Conservation (phyloP, 2,888 invertebrate genomes). For the Conistra vaccinii region DNA sequence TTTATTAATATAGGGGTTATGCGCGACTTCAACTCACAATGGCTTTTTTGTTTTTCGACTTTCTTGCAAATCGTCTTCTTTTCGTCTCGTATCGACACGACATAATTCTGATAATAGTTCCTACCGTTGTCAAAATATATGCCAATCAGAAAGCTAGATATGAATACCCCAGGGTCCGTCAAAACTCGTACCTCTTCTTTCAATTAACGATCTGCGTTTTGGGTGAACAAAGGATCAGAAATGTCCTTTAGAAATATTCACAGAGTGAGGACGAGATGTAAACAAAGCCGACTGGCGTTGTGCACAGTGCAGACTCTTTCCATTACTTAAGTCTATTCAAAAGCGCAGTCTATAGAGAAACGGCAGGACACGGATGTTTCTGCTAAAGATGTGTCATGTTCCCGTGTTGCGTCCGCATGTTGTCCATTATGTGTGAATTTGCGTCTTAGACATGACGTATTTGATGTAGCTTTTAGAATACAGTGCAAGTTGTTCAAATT, state of each 20-base stretch:
- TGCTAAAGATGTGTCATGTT: not conserved
- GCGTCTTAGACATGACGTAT: not conserved
- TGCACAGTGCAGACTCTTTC: not conserved
- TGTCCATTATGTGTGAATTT: not conserved
- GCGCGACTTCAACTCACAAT: not conserved
- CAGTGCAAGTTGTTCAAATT: not conserved
- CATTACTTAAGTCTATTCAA: slow-evolving; percentile 8
- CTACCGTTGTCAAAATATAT: not conserved
- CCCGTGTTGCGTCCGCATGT: not conserved
- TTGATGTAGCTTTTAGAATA: not conserved
- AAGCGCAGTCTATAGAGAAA: slow-evolving; percentile 6
- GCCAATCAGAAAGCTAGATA: not conserved
- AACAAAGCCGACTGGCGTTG: not conserved
- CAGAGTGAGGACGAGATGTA: not conserved
- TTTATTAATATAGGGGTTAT: not conserved
- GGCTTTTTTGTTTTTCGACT: not conserved
- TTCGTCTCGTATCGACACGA: not conserved
- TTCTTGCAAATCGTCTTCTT: not conserved
- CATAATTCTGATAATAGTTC: too few relatives aligned
- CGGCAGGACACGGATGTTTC: not conserved
- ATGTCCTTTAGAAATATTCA: slow-evolving; percentile 1
- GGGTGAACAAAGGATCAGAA: not conserved
- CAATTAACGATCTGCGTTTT: not conserved
- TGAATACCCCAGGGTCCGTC: not conserved
- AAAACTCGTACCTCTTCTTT: not conserved